Evolutionary conservation across 2,888 invertebrate genomes (phyloP).

Genomic region (Pecten maximus): DNA sequence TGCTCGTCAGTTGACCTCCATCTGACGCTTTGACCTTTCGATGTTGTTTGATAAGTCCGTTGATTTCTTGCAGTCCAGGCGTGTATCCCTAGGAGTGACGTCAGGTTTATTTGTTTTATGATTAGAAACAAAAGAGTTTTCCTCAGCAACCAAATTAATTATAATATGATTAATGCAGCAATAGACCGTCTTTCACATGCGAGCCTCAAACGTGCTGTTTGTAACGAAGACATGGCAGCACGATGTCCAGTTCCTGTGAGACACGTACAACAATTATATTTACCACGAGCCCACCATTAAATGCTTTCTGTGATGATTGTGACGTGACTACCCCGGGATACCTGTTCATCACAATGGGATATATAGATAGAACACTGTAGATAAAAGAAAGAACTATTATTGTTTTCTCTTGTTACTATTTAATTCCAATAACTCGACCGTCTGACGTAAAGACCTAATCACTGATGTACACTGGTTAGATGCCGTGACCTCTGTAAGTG

Average conservation of each 20-base stretch:
- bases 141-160: neutral
- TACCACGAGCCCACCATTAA: too few relatives aligned
- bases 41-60: neutral
- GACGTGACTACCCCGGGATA: neutral
- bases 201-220: too few relatives aligned
- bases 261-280: too few relatives aligned
- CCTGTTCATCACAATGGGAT: neutral
- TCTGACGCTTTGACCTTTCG: neutral
- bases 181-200: too few relatives aligned
- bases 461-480: neutral
- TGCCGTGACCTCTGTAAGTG: neutral
- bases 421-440: neutral
- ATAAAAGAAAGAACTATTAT: neutral
- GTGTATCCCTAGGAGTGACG: neutral
- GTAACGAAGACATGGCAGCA: neutral
- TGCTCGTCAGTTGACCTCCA: neutral
- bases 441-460: neutral
- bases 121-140: neutral
- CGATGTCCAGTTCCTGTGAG: neutral
- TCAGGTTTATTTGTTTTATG: neutral
- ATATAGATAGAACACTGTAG: neutral
- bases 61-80: neutral
- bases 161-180: neutral
- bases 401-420: neutral
- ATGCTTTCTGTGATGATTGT: too few relatives aligned